phyloP scores from a whole-genome alignment of 2,888 invertebrate genomes.

The Parthenolecanium corni region DNA sequence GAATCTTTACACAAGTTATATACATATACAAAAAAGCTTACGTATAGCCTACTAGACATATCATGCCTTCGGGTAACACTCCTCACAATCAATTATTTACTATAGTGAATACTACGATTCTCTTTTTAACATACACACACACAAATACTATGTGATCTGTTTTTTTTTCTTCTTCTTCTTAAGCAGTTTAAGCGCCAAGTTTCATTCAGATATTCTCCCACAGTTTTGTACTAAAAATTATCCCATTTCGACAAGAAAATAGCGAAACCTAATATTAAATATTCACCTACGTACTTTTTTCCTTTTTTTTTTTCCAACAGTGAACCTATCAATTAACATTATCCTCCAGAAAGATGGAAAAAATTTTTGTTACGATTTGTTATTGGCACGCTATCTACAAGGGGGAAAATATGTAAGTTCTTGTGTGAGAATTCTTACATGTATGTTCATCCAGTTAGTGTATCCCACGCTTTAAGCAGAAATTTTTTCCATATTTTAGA shows the following conservation, averaged over 20 bases:
- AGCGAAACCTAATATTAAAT: slow-evolving; percentile 23
- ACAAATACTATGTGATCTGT: background rate
- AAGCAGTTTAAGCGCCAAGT: slow-evolving; percentile 15
- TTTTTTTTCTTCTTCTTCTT: no score
- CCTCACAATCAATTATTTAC: slow-evolving; percentile 27
- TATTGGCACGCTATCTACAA: slow-evolving; percentile 24
- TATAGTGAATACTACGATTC: background rate
- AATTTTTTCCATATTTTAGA: no score
- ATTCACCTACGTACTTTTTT: slow-evolving; percentile 25
- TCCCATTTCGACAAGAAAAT: slow-evolving; percentile 25
- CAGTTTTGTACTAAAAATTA: slow-evolving; percentile 12
- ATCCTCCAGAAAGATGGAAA: slow-evolving; percentile 1
- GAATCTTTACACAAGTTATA: slow-evolving; percentile 12
- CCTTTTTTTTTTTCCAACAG: no score
- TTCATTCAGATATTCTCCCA: slow-evolving; percentile 27
- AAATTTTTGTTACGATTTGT: slow-evolving; percentile 24
- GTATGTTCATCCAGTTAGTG: background rate
- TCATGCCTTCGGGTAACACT: slow-evolving; percentile 27
- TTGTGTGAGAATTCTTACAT: background rate
- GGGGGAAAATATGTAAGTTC: background rate
- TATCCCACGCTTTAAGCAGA: no score
- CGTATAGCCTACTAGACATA: slow-evolving; percentile 22
- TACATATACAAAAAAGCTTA: no score
- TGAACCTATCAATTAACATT: slow-evolving; percentile 25
- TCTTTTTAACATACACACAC: background rate